Conservation (phyloP, 2,888 invertebrate genomes). For the Tetheella fluctuosa region DNA sequence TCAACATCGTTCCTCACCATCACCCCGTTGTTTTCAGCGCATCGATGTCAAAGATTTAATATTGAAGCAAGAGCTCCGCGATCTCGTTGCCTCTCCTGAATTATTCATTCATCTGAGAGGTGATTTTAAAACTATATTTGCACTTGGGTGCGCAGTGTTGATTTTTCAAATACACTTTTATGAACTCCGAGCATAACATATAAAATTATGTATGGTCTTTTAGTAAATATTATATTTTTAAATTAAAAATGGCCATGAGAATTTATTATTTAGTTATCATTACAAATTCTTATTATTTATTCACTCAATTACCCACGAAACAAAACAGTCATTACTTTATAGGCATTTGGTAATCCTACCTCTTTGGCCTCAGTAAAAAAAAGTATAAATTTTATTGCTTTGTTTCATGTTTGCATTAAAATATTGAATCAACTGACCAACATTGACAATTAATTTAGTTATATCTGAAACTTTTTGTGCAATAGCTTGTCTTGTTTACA, state of each 20-base stretch:
- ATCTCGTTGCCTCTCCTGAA: constrained; percentile 38
- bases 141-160: constrained; percentile 20
- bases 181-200: neutral
- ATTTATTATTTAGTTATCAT: no score
- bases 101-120: constrained; percentile 48
- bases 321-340: no score
- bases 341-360: no score
- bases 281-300: no score
- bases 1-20: constrained; percentile 29
- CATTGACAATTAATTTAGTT: no score
- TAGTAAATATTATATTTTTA: neutral
- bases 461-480: no score
- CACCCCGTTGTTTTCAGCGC: constrained; percentile 47
- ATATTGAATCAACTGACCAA: no score
- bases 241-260: neutral
- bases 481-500: no score
- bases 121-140: constrained; percentile 54
- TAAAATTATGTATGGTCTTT: neutral
- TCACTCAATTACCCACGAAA: no score
- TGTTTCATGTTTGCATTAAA: no score
- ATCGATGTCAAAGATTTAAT: constrained; percentile 58
- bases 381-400: no score
- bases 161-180: constrained; percentile 6
- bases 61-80: constrained; percentile 42
- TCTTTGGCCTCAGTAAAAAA: no score